A percentile compares a stretch with the other conserved stretches of the same genome.
phyloP scores from a whole-genome alignment of 1,140 invertebrate genomes.

The Drosophila gunungcola region DNA sequence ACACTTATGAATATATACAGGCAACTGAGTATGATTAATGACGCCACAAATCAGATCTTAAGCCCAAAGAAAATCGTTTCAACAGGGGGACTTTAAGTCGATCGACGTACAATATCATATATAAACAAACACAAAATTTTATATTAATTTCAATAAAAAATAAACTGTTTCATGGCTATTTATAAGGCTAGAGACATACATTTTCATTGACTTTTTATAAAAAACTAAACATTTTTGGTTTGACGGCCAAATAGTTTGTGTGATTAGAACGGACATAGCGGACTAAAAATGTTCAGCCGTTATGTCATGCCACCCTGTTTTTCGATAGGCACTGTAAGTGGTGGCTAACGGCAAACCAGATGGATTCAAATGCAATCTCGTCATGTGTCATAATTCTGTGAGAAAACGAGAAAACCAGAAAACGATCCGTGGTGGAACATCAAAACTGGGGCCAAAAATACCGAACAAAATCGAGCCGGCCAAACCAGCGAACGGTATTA shows the following conservation, averaged over 20 bases:
- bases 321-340: conserved; percentile 1
- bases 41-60: conserved; percentile 16
- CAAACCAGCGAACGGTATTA: conserved; percentile 64
- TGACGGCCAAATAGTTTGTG: no score
- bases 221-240: no score
- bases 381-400: conserved; percentile 68
- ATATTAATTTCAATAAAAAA: no score
- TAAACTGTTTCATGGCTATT: no score
- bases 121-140: conserved; percentile 1
- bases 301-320: neutral
- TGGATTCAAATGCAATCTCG: conserved; percentile 39
- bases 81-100: conserved; percentile 3
- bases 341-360: conserved; percentile 46
- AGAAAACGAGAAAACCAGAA: conserved; percentile 26
- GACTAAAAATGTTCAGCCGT: no score
- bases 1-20: conserved; percentile 4
- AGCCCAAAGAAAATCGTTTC: conserved; percentile 27
- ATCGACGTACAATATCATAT: neutral
- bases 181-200: no score
- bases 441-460: conserved; percentile 56
- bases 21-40: conserved; percentile 17
- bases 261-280: no score
- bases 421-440: conserved; percentile 3
- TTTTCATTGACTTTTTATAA: no score
- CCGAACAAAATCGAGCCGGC: conserved; percentile 37